Evolutionary conservation across 2,113 vertebrate species (phyloP).

Genomic region (Myotis davidii): DNA sequence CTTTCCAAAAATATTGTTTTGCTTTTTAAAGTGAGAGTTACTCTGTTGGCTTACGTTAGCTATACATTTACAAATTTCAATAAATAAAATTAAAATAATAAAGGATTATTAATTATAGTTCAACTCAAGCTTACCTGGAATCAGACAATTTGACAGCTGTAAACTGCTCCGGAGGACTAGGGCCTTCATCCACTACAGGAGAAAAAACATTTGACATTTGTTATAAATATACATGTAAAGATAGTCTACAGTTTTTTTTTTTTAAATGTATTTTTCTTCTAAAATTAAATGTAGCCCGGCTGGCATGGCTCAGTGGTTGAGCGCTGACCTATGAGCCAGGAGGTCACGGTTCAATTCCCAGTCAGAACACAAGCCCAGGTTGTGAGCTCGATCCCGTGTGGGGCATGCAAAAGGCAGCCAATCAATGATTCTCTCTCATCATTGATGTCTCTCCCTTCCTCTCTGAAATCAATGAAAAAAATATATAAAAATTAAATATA

Average conservation of each 20-base stretch:
- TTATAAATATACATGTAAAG: background rate
- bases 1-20: background rate
- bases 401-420: no score
- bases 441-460: no score
- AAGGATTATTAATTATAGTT: constrained; percentile 1
- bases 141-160: constrained; percentile 97
- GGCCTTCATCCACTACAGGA: constrained; percentile 92
- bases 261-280: background rate
- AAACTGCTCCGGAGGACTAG: constrained; percentile 96
- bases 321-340: no score
- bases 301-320: no score
- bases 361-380: no score
- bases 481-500: background rate
- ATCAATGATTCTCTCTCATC: no score
- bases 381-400: no score
- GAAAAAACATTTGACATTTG: background rate
- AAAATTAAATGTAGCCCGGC: background rate
- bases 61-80: background rate
- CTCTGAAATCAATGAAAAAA: no score
- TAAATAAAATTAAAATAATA: background rate
- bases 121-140: constrained; percentile 86
- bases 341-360: no score
- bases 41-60: background rate
- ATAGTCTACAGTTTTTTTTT: constrained; percentile 1
- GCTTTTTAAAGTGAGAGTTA: constrained; percentile 42